A percentile compares a stretch with the other conserved stretches of the same genome.
phyloP scores from a whole-genome alignment of 2,113 vertebrate species.

The Calcarius ornatus region DNA sequence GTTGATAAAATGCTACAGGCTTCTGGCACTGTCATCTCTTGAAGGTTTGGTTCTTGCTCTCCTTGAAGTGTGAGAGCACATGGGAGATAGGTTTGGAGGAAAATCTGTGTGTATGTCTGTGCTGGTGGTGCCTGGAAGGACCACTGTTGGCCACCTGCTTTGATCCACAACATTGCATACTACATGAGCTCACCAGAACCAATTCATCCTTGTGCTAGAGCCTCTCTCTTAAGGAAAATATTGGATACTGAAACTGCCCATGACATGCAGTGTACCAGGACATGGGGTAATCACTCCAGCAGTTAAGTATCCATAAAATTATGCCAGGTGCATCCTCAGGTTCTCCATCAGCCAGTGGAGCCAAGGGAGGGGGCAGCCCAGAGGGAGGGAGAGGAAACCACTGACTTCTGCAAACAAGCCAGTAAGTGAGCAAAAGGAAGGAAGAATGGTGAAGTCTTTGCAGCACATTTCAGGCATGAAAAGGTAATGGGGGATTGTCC shows the following conservation, averaged over 20 bases:
- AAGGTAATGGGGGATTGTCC: background rate
- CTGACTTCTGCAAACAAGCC: background rate
- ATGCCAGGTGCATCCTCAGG: background rate
- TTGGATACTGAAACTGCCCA: background rate
- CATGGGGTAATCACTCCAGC: background rate
- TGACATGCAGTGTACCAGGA: background rate
- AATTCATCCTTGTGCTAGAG: rapidly evolving
- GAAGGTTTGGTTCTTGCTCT: background rate
- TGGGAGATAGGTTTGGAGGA: background rate
- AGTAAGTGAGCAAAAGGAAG: background rate
- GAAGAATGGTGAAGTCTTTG: background rate
- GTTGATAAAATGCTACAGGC: background rate
- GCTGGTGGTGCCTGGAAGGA: background rate
- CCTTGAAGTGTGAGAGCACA: background rate
- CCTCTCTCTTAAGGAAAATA: background rate
- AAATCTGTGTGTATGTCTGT: background rate
- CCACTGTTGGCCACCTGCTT: background rate
- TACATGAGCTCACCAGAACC: background rate
- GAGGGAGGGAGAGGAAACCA: background rate
- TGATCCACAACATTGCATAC: background rate
- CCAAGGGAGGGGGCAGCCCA: background rate
- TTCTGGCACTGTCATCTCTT: background rate
- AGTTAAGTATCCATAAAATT: background rate
- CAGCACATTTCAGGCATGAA: background rate
- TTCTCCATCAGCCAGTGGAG: background rate